phyloP scores from a whole-genome alignment of 2,113 vertebrate species.

The Gobiocypris rarus region DNA sequence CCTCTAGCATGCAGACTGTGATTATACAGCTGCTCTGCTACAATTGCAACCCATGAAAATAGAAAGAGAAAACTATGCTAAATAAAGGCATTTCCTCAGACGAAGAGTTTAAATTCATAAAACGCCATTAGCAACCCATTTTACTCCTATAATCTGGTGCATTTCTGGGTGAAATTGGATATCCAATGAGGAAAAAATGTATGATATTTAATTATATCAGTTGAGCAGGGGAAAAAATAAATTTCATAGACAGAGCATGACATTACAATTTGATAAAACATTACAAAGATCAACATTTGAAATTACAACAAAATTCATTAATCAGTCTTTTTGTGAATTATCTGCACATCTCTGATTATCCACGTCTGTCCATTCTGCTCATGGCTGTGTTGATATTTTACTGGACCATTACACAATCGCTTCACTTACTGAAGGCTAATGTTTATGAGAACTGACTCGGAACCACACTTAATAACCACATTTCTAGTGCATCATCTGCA shows the following conservation, averaged over 20 bases:
- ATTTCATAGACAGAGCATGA: not conserved
- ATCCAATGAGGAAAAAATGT: not conserved
- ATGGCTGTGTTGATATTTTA: no score
- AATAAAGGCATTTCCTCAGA: not conserved
- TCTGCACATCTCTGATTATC: no score
- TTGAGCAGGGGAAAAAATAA: not conserved
- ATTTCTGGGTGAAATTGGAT: not conserved
- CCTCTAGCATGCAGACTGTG: constrained; percentile 41
- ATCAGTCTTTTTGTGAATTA: no score
- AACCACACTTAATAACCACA: no score
- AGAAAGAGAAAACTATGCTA: constrained; percentile 1
- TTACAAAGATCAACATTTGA: not conserved
- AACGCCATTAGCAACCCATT: not conserved
- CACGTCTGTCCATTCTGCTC: no score
- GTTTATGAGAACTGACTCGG: no score
- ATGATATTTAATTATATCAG: not conserved
- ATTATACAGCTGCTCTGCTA: constrained; percentile 54
- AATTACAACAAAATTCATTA: no score
- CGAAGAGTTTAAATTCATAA: constrained; percentile 14
- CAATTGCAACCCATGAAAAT: constrained; percentile 31
- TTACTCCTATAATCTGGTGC: not conserved
- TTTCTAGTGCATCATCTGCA: no score
- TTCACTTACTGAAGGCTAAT: no score
- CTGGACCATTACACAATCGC: no score
- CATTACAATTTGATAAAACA: not conserved